A percentile compares a stretch with the other conserved stretches of the same genome.
Conservation (phyloP, 2,888 invertebrate genomes). For the Deilephila elpenor region DNA sequence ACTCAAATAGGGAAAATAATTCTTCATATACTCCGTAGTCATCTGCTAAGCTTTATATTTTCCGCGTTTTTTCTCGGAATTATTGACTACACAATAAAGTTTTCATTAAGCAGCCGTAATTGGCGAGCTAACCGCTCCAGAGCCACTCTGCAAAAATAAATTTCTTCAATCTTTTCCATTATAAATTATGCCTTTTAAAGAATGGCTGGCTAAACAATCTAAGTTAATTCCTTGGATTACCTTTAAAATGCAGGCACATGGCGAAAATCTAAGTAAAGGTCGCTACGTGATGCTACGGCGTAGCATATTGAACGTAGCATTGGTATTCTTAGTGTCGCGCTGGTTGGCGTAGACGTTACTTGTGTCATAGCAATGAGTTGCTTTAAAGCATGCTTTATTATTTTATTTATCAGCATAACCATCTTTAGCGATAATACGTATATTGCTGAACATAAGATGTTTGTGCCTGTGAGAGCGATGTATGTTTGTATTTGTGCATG, state of each 20-base stretch:
- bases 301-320: slow-evolving; percentile 5
- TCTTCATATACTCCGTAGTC: neutral
- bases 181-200: slow-evolving; percentile 8
- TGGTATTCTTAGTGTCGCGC: neutral
- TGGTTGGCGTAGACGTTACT: neutral
- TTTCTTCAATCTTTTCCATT: slow-evolving; percentile 21
- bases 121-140: neutral
- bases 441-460: no score
- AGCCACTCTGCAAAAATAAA: slow-evolving; percentile 14
- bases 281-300: neutral
- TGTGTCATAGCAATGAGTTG: no score
- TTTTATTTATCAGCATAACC: no score
- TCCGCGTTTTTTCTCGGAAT: slow-evolving; percentile 3
- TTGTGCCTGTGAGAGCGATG: no score
- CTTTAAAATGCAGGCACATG: neutral
- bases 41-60: slow-evolving; percentile 5
- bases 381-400: no score
- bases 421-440: no score
- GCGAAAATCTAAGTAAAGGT: neutral
- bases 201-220: neutral
- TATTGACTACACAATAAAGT: slow-evolving; percentile 21
- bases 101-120: slow-evolving; percentile 16
- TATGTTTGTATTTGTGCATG: no score
- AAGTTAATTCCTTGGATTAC: neutral
- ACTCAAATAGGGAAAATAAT: neutral